Base-by-base conservation (phyloP, 2,888 invertebrate species). In the Apocheima hispidaria region DNA sequence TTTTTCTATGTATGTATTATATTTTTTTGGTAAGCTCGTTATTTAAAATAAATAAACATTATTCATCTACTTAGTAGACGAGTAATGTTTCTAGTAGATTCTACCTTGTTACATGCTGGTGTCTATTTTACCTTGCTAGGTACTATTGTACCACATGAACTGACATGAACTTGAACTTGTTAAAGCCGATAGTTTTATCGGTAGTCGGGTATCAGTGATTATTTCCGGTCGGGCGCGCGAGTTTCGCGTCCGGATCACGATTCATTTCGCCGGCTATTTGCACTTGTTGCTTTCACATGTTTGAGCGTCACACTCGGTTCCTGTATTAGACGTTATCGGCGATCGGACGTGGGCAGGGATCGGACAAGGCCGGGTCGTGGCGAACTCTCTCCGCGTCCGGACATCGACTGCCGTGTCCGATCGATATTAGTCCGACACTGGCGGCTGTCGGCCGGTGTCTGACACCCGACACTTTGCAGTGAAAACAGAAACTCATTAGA, bases 281-380 rank as follows among this genome's bases (percentile, higher is more conserved):
- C 88, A 87, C 86, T 85, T 87, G 85, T 78, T 79, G 82, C 91
- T 91, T 89, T 90, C 88, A 83, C 88, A 77, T 84, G 78, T 80
- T 75, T 66, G 75, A 74, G 76, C 75, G 77, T 79, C 74, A 83
- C 82, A 78, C 77, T 77, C 67, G 72, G 70, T 79, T 74, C 75
- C 76, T 71, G 73, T 54, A 64, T 74, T 75, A 78, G 85, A 86
- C 85, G 79, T 84, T 89, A 90, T 89, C 88, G 69, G 72, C 61
- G 77, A 87, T 88, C 86, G 73, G 72, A 78, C 74, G 78, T 79
- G 74, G 70, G 74, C 68, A 71, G 68, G 72, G 71, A 71, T 74
- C 71, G 73, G 72, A 72, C 69, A 68, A 69, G 62, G 68, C 69
- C 52, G 66, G 72, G 74, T 71, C 65, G 62, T 73, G 65, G 70